Percentiles rank a stretch among this genome's conserved stretches.
These are phyloP conservation scores for Clarias macrocephalus DNA, from an alignment of 2,113 vertebrate genomes.

Conservation along the genomic window DNA sequence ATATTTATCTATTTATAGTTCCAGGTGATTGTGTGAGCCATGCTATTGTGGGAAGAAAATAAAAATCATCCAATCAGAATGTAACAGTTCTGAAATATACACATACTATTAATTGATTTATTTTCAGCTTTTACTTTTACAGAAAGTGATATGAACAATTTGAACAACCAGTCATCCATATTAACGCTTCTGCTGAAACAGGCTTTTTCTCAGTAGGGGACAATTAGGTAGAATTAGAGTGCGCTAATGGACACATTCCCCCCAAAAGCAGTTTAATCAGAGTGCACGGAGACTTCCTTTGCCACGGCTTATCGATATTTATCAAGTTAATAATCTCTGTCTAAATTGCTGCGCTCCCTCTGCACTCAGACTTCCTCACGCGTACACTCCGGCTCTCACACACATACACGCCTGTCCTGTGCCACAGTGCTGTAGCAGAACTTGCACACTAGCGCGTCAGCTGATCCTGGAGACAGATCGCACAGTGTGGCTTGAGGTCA, in stretches of 20 bases:
- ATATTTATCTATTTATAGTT: background rate
- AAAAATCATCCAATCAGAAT: background rate
- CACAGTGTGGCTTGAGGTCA: constrained; percentile 10
- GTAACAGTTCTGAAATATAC: too few relatives aligned
- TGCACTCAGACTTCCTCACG: constrained; percentile 5
- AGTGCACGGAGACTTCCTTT: constrained; percentile 49
- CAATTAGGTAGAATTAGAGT: constrained; percentile 8
- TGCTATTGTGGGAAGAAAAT: background rate
- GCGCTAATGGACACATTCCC: constrained; percentile 31
- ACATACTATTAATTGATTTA: background rate
- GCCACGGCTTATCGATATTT: constrained; percentile 61
- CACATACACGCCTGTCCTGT: constrained; percentile 6
- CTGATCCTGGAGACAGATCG: constrained; percentile 16
- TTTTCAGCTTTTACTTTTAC: constrained; percentile 16
- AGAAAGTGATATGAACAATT: background rate
- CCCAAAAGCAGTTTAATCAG: constrained; percentile 26
- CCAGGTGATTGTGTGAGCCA: background rate
- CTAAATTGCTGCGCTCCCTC: constrained; percentile 32
- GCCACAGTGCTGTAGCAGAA: background rate
- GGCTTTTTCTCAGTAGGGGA: constrained; percentile 11
- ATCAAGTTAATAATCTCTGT: constrained; percentile 61
- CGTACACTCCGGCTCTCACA: background rate
- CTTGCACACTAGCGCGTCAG: constrained; percentile 17
- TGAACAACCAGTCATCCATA: background rate
- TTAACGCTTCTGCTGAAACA: background rate